A percentile compares a stretch with the other conserved stretches of the same genome.
These are phyloP conservation scores for Rhynchomys soricoides DNA, from an alignment of 2,113 vertebrate genomes.

Conservation along the genomic window DNA sequence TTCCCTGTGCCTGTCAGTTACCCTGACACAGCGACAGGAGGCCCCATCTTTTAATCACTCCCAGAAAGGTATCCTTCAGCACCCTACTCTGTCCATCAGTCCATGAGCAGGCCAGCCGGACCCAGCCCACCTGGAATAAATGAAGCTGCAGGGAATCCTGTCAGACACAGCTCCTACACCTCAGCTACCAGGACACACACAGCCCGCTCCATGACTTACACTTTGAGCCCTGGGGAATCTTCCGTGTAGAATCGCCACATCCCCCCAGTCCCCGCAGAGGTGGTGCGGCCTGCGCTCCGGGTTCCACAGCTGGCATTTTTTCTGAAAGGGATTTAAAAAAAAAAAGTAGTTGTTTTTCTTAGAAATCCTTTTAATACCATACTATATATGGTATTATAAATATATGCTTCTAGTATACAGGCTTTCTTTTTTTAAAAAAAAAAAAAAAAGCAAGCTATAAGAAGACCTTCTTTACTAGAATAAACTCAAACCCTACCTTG, in stretches of 20 bases:
- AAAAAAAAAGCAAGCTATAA: background rate
- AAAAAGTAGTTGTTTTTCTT: rapidly evolving
- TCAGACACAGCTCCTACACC: background rate
- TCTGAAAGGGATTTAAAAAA: slow-evolving; percentile 79
- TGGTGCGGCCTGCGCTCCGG: slow-evolving; percentile 93
- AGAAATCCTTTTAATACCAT: background rate
- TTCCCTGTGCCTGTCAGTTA: slow-evolving; percentile 33
- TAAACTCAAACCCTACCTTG: background rate
- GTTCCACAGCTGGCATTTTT: slow-evolving; percentile 97
- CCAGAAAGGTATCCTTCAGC: background rate
- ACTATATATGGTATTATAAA: too few species aligned
- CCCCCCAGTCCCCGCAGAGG: slow-evolving; percentile 96
- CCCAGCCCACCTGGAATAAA: background rate
- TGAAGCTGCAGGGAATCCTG: rapidly evolving
- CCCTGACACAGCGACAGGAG: background rate
- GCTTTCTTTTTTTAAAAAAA: background rate
- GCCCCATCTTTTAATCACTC: background rate
- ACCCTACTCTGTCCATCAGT: background rate
- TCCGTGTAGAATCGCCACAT: slow-evolving; percentile 99
- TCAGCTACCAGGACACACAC: background rate
- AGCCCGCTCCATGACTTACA: slow-evolving; percentile 89
- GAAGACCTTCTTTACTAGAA: background rate
- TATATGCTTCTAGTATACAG: background rate
- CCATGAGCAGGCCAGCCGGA: background rate
- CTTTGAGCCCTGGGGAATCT: slow-evolving; percentile 99